Evolutionary conservation across 2,888 invertebrate species (phyloP).

Genomic region (Labia minor): DNA sequence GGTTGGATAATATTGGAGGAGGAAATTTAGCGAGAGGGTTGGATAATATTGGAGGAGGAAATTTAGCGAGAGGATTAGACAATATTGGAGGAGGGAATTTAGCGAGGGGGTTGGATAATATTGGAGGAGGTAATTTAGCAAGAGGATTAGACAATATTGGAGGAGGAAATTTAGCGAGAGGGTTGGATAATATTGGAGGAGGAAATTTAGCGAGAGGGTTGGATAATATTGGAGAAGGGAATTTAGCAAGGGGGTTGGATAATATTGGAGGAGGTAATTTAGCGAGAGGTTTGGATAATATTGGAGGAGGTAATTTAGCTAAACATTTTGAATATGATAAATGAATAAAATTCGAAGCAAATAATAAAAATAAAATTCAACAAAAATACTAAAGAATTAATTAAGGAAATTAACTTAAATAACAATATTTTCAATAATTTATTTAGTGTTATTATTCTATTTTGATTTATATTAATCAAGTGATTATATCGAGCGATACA

Average conservation of each 20-base stretch:
- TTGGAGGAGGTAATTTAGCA: background rate
- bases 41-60: background rate
- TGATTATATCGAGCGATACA: no score
- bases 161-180: background rate
- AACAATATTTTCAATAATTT: background rate
- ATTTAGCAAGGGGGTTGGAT: background rate
- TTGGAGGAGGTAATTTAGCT: background rate
- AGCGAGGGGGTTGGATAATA: background rate
- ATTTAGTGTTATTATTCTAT: no score
- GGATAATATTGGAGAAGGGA: background rate
- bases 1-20: background rate
- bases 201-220: background rate
- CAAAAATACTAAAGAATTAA: no score
- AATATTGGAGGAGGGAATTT: background rate
- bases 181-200: background rate
- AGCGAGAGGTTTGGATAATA: background rate
- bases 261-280: background rate
- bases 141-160: background rate
- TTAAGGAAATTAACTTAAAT: no score
- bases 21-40: background rate
- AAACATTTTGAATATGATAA: background rate
- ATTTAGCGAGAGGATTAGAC: background rate
- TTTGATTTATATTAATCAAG: no score
- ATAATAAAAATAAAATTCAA: background rate
- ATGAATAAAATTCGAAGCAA: background rate